A percentile compares a stretch with the other conserved stretches of the same genome.
Evolutionary conservation across 2,113 vertebrate genomes (phyloP).

Genomic region (Tiliqua scincoides): DNA sequence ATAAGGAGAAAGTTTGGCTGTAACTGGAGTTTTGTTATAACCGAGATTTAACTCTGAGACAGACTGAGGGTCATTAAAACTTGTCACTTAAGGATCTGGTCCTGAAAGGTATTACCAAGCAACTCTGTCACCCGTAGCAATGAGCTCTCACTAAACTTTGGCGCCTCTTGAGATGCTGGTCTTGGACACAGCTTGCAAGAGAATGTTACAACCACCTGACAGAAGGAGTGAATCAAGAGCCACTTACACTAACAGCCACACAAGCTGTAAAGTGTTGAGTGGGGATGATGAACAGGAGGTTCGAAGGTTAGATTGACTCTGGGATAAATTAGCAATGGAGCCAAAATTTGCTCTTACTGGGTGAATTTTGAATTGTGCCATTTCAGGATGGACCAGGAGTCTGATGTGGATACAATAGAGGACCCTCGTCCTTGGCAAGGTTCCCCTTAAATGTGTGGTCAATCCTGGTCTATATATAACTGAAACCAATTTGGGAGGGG

Average conservation of each 20-base stretch:
- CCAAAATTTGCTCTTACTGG: neutral
- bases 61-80: neutral
- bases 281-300: neutral
- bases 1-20: slow-evolving; percentile 27
- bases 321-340: neutral
- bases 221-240: neutral
- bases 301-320: neutral
- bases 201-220: slow-evolving; percentile 5
- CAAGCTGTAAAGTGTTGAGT: neutral
- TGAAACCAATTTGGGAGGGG: too few species aligned
- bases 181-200: neutral
- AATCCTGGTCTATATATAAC: too few species aligned
- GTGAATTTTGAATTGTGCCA: neutral
- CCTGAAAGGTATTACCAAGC: slow-evolving; percentile 6
- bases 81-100: neutral
- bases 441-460: too few species aligned
- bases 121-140: neutral
- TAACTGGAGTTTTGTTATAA: slow-evolving; percentile 28
- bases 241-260: neutral
- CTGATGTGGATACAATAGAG: neutral
- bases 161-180: neutral
- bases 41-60: slow-evolving; percentile 12
- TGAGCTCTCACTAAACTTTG: slow-evolving; percentile 14
- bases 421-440: too few species aligned
- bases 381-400: neutral